Base-by-base conservation (phyloP, 2,888 invertebrate genomes). In the Physocephala rufipes region DNA sequence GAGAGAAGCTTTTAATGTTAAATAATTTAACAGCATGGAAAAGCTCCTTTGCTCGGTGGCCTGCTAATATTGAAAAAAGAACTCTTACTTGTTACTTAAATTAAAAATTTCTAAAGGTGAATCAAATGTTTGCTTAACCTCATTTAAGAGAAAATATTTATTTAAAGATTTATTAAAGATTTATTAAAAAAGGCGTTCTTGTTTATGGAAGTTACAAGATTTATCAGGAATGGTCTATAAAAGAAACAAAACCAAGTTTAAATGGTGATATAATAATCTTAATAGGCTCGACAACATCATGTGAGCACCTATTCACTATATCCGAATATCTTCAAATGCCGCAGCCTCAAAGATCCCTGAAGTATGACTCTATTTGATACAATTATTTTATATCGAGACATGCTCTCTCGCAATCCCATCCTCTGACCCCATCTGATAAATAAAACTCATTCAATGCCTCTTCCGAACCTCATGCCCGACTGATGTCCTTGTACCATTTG, bases 401-500 rank as follows among this genome's bases (percentile, higher is more conserved):
- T 36, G 5, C 36, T 36, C 26, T 63, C n/a, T 49, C 28, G 28
- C 24, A 28, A 51, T 36, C 4, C 30, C 19, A 19, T 28, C 43
- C 58, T 43, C 36, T 21, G 21, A 58, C 16, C 55, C 36, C 15
- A 43, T 55, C 36, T 16, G 15, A 21, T 24, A 36, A 9, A 19
- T 59, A 59, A 55, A 26, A 45, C n/a, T 45, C 45, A 47, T 26
- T 67, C 67, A 59, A 49, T 28, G 45, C 49, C 36, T 9, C 36
- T 36, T 36, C 36, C 36, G 36, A 36, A 36, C 21, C 55, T 36
- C 49, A 13, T 24, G 19, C 55, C 26, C 19, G 19, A n/a, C n/a
- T n/a, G n/a, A 24, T 28, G 59, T 26, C 59, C 59, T 45, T 49
- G 53, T 19, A 19, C 36, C 53, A 19, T 36, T 36, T 51, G 62